A percentile compares a stretch with the other conserved stretches of the same genome.
phyloP scores from a whole-genome alignment of 1,140 invertebrate species.

The Drosophila kanapiae region DNA sequence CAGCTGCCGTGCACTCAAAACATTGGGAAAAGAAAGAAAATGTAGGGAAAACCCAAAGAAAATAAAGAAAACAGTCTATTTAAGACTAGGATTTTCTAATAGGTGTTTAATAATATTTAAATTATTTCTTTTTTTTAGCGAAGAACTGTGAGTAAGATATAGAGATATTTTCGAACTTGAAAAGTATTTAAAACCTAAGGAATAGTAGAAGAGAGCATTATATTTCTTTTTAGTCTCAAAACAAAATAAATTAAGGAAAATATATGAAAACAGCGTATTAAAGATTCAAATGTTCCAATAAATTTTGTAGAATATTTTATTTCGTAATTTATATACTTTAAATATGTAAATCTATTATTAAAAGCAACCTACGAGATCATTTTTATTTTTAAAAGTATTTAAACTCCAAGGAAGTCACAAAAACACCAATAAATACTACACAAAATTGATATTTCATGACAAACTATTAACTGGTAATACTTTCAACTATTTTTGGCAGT shows the following conservation, averaged over 20 bases:
- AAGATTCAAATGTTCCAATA: too few species aligned
- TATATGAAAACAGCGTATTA: too few species aligned
- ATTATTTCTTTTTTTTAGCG: background rate
- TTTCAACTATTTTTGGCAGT: background rate
- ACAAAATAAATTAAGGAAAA: too few species aligned
- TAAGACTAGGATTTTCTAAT: too few species aligned
- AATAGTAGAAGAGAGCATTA: background rate
- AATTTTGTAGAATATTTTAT: background rate
- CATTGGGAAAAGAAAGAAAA: background rate
- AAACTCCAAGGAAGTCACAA: background rate
- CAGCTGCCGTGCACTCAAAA: constrained; percentile 9
- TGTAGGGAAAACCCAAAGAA: background rate
- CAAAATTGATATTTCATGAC: background rate
- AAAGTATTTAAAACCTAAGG: background rate
- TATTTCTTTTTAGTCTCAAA: too few species aligned
- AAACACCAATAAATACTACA: background rate
- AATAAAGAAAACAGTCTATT: too few species aligned
- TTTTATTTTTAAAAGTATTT: background rate
- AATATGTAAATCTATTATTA: background rate
- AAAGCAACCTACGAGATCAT: too few species aligned
- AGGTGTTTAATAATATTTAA: too few species aligned
- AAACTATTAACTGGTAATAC: background rate
- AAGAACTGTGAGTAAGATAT: too few species aligned
- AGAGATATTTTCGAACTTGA: background rate
- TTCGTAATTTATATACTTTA: background rate